phyloP scores from a whole-genome alignment of 23 tunicate genomes.

The Styela clava region DNA sequence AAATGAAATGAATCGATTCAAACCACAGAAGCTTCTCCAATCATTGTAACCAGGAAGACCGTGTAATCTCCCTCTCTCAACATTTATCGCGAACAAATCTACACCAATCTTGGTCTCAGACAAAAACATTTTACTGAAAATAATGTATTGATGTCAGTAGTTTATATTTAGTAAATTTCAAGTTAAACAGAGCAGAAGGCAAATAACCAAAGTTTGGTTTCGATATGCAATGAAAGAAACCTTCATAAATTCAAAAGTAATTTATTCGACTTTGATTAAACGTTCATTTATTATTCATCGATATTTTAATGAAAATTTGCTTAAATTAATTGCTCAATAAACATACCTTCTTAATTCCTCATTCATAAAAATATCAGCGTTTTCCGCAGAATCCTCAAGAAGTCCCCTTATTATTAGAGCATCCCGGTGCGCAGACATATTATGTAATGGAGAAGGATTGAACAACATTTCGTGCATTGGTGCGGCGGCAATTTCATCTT shows the following conservation, averaged over 20 bases:
- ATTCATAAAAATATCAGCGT: slow-evolving; percentile 31
- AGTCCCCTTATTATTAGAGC: slow-evolving; percentile 64
- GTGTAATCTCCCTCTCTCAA: slow-evolving; percentile 69
- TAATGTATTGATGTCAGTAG: no score
- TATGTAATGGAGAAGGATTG: slow-evolving; percentile 27
- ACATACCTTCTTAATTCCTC: slow-evolving; percentile 32
- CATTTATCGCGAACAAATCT: slow-evolving; percentile 79
- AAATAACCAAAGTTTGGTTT: no score
- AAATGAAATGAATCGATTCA: slow-evolving; percentile 38
- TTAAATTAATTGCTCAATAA: no score
- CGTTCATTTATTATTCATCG: no score
- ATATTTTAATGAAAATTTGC: no score
- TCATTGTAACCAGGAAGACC: slow-evolving; percentile 77
- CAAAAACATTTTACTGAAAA: slow-evolving; percentile 52
- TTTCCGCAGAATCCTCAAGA: slow-evolving; percentile 40
- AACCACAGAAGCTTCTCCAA: slow-evolving; percentile 65
- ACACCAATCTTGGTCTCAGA: slow-evolving; percentile 30
- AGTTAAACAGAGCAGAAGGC: no score
- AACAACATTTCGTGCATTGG: slow-evolving; percentile 27
- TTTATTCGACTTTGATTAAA: no score
- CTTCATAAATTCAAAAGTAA: no score
- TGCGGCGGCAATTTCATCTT: slow-evolving; percentile 13
- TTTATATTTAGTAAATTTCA: no score
- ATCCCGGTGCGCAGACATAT: background rate
- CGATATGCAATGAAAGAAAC: no score